Evolutionary conservation across 1,140 invertebrate species (phyloP).

Genomic region (Euwallacea fornicatus): DNA sequence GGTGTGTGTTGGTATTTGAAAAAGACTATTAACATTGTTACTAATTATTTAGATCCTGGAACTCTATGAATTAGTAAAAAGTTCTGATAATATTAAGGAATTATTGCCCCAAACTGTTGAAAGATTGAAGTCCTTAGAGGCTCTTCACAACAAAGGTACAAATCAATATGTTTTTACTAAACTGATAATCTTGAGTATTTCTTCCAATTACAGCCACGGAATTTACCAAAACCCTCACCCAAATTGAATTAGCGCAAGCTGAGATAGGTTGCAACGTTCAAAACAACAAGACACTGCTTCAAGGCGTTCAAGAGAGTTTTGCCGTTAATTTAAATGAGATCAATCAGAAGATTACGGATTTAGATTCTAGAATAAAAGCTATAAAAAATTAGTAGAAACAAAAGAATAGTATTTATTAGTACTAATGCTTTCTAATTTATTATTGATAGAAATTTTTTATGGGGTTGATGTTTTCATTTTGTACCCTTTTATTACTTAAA

Average conservation of each 20-base stretch:
- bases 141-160: constrained; percentile 82
- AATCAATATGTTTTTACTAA: neutral
- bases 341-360: constrained; percentile 71
- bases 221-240: constrained; percentile 80
- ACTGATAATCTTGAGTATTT: constrained; percentile 28
- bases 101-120: constrained; percentile 80
- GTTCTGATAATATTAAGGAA: constrained; percentile 76
- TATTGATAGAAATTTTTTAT: too few relatives aligned
- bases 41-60: constrained; percentile 68
- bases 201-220: constrained; percentile 69
- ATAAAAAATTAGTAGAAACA: constrained; percentile 54
- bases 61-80: constrained; percentile 83
- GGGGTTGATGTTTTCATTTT: too few relatives aligned
- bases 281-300: constrained; percentile 75
- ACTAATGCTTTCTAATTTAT: too few relatives aligned
- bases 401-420: too few relatives aligned
- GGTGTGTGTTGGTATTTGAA: constrained; percentile 52
- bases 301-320: constrained; percentile 80
- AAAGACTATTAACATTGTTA: constrained; percentile 31
- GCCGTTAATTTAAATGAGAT: constrained; percentile 73
- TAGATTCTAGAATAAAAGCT: constrained; percentile 71
- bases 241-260: constrained; percentile 79
- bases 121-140: constrained; percentile 78
- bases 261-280: constrained; percentile 72
- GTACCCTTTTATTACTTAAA: too few relatives aligned